phyloP scores from a whole-genome alignment of 1,140 invertebrate genomes.

The Drosophila parvula region DNA sequence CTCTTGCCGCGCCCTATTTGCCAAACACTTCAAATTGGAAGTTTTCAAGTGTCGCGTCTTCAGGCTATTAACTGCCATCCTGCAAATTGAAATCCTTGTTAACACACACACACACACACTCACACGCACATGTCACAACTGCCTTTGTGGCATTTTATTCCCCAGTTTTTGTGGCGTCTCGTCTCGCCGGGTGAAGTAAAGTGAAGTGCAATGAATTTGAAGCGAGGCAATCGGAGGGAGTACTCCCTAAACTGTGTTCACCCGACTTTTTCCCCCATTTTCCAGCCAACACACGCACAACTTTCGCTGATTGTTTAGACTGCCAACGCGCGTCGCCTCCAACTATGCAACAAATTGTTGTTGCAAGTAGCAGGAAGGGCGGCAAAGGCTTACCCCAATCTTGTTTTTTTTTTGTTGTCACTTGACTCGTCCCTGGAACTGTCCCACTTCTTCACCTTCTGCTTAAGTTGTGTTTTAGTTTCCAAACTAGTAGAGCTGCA shows the following conservation, averaged over 20 bases:
- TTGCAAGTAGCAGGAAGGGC: conserved; percentile 5
- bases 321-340: conserved; percentile 44
- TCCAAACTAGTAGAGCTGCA: conserved; percentile 14
- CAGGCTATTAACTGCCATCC: conserved; percentile 43
- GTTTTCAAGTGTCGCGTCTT: conserved; percentile 50
- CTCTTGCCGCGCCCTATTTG: conserved; percentile 38
- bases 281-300: conserved; percentile 54
- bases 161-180: conserved; percentile 14
- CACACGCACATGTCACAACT: conserved; percentile 7
- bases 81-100: conserved; percentile 34
- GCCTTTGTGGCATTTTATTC: conserved; percentile 44
- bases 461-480: conserved; percentile 46
- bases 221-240: background rate
- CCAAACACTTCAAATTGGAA: conserved; percentile 49
- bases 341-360: conserved; percentile 71
- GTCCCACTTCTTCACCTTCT: conserved; percentile 17
- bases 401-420: conserved; percentile 21
- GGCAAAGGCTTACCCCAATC: background rate
- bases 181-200: background rate
- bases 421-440: conserved; percentile 32
- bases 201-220: conserved; percentile 19
- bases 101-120: conserved; percentile 11
- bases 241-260: background rate
- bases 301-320: conserved; percentile 69
- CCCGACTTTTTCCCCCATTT: conserved; percentile 12